Evolutionary conservation across 2,888 invertebrate genomes (phyloP), one percentile per base, ranked within the genome.

Genomic region (Stomorhina lunata): DNA sequence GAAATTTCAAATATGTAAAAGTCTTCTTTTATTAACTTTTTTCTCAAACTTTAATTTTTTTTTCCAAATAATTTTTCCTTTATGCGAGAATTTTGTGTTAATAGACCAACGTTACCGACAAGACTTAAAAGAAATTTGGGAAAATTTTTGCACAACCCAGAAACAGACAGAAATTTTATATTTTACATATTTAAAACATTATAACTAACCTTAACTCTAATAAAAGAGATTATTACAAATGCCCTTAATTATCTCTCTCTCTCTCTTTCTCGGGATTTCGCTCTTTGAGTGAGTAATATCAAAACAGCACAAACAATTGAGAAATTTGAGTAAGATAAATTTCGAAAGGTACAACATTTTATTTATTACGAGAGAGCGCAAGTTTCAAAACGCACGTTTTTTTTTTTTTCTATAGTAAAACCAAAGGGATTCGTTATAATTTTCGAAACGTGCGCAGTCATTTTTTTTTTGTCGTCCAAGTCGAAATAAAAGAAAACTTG

Each of bases 101-200:
- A 79, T 82, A 79, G 82, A 82, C 75, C 82, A 82, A 82, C 79
- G 82, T 79, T 79, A 66, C 79, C 75, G 82, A 82, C 71, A 76
- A 71, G 75, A 82, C 82, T 82, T 82, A 71, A 53, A 45, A 45
- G 59, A 79, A 40, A 66, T 75, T 71, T 79, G 40, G 59, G 53
- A 53, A 82, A 76, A 59, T 37, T 53, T 75, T 82, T 79, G 20
- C 53, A 82, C 79, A 71, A 82, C 32, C 79, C 66, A 53, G 65
- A 45, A 59, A 43, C 48, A n/a, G 20, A 25, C 27, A 50, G 15
- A n/a, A 53, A 25, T 27, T n/a, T n/a, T n/a, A n/a, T n/a, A n/a
- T n/a, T n/a, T n/a, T n/a, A n/a, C n/a, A n/a, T n/a, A n/a, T n/a
- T n/a, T n/a, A n/a, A n/a, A n/a, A 66, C 32, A 40, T 68, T 63